phyloP scores from a whole-genome alignment of 2,113 vertebrate genomes.

The Suricata suricatta region DNA sequence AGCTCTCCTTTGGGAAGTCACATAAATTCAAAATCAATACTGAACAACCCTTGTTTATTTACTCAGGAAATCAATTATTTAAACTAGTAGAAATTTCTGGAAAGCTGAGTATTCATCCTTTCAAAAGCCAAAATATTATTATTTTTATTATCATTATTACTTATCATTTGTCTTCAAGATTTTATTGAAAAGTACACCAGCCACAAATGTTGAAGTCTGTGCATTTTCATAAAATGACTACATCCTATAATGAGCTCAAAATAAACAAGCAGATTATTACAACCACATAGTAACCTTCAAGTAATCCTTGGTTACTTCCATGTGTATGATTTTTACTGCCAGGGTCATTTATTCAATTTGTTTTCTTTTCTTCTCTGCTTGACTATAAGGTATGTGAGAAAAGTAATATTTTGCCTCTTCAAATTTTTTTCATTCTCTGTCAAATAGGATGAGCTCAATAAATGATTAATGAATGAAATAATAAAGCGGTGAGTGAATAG shows the following conservation, averaged over 20 bases:
- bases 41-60: not conserved
- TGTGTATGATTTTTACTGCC: not conserved
- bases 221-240: not conserved
- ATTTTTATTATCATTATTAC: not conserved
- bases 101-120: not conserved
- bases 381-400: not conserved
- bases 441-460: not conserved
- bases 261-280: not conserved
- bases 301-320: not conserved
- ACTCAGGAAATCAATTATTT: not conserved
- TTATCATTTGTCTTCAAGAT: constrained; percentile 2
- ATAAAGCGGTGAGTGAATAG: not conserved
- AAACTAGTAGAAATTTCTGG: not conserved
- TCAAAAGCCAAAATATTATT: not conserved
- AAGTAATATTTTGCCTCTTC: not conserved
- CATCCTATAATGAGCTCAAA: not conserved
- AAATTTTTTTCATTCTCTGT: not conserved
- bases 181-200: not conserved
- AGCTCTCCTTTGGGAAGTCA: not conserved
- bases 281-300: not conserved
- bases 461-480: not conserved
- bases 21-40: not conserved
- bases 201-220: not conserved
- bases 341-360: not conserved
- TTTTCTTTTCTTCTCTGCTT: not conserved